phyloP scores from a whole-genome alignment of 2,797 vertebrate species.

The Danionella dracula region DNA sequence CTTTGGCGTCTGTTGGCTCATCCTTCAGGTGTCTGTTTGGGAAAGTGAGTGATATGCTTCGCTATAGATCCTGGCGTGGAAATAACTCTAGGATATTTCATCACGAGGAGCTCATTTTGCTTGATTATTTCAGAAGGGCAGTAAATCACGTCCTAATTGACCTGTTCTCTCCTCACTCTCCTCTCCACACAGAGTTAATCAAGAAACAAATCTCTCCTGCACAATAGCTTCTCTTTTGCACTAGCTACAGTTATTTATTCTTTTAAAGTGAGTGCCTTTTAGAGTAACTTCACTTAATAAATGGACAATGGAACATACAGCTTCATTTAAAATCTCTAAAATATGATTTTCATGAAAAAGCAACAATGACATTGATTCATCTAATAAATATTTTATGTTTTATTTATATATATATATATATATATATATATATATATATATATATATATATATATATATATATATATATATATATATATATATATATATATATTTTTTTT shows the following conservation, averaged over 20 bases:
- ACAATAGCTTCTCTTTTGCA: too few relatives aligned
- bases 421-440: too few relatives aligned
- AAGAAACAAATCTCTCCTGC: conserved; percentile 21
- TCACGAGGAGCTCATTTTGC: conserved; percentile 15
- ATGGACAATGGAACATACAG: conserved; percentile 1
- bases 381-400: too few relatives aligned
- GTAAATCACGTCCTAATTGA: conserved; percentile 17
- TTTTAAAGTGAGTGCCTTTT: too few relatives aligned
- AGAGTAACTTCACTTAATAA: too few relatives aligned
- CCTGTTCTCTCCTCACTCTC: not conserved
- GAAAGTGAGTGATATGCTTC: conserved; percentile 47
- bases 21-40: conserved; percentile 51
- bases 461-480: too few relatives aligned
- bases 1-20: conserved; percentile 59
- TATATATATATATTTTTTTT: too few relatives aligned
- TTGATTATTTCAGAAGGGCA: not conserved
- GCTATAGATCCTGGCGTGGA: conserved; percentile 51
- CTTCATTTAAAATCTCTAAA: conserved; percentile 3
- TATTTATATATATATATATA: too few relatives aligned
- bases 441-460: too few relatives aligned
- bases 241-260: too few relatives aligned
- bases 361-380: too few relatives aligned
- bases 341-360: too few relatives aligned
- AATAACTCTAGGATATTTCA: conserved; percentile 49
- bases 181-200: conserved; percentile 16